Percentiles rank a stretch among this genome's conserved stretches.
These are phyloP conservation scores for Phylloscopus trochiloides DNA, from an alignment of 2,113 vertebrate species.

Conservation along the genomic window DNA sequence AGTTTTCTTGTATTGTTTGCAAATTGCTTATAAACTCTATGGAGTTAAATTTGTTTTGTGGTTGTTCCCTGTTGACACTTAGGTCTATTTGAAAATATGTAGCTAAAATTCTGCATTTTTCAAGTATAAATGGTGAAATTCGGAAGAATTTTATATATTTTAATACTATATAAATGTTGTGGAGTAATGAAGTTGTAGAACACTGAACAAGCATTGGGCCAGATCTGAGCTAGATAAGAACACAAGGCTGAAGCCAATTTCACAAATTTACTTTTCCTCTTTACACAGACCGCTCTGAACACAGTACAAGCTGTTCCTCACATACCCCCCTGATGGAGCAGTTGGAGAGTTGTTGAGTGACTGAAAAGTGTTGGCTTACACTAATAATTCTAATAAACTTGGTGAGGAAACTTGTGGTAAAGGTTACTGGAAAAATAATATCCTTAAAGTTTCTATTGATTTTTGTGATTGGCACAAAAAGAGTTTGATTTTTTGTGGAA, in stretches of 20 bases:
- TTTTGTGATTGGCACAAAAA: neutral
- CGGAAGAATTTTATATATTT: neutral
- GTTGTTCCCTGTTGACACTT: neutral
- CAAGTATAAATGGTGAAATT: neutral
- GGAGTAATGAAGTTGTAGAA: neutral
- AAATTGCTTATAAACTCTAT: neutral
- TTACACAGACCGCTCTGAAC: neutral
- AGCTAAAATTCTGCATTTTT: neutral
- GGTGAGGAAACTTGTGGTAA: neutral
- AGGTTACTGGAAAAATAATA: neutral
- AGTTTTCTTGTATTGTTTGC: neutral
- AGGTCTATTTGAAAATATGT: neutral
- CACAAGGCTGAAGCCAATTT: neutral
- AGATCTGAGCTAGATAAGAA: neutral
- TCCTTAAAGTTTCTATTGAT: neutral
- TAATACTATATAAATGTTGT: neutral
- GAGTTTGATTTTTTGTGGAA: neutral
- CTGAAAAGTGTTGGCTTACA: neutral
- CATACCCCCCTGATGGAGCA: neutral
- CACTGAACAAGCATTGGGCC: neutral
- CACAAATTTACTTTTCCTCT: neutral
- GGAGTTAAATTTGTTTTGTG: neutral
- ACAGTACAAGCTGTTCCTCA: neutral
- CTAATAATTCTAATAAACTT: neutral
- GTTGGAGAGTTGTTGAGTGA: neutral